Conservation (phyloP, 1,140 invertebrate genomes). For the Zaprionus tsacasi region DNA sequence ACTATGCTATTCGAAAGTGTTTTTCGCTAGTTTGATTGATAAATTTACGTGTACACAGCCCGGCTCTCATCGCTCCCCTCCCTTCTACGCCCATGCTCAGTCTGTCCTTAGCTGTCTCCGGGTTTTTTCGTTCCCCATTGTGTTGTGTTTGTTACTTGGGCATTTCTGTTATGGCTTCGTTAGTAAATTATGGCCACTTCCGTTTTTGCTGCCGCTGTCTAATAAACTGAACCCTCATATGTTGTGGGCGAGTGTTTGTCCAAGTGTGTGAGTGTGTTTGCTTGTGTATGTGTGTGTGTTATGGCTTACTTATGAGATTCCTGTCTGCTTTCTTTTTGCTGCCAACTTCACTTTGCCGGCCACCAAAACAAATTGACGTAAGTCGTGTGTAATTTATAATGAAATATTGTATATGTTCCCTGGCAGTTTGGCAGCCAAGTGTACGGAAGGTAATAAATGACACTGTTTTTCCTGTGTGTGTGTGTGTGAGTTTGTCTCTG, state of each 20-base stretch:
- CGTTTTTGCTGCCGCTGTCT: slow-evolving; percentile 71
- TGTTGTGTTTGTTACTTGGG: slow-evolving; percentile 47
- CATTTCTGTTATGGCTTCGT: slow-evolving; percentile 74
- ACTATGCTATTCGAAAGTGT: slow-evolving; percentile 69
- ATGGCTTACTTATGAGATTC: slow-evolving; percentile 73
- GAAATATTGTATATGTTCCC: slow-evolving; percentile 78
- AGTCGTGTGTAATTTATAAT: slow-evolving; percentile 83
- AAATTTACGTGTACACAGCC: slow-evolving; percentile 56
- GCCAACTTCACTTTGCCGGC: slow-evolving; percentile 71
- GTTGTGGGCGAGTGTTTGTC: slow-evolving; percentile 23
- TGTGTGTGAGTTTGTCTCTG: slow-evolving; percentile 1
- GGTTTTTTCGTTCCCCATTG: neutral
- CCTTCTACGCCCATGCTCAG: slow-evolving; percentile 35
- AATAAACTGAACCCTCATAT: slow-evolving; percentile 75
- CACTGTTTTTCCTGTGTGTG: slow-evolving; percentile 50
- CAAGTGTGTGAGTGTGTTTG: neutral
- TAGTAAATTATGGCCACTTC: slow-evolving; percentile 82
- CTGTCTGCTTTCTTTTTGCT: slow-evolving; percentile 42
- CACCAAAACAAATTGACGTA: slow-evolving; percentile 79
- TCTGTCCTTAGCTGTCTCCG: slow-evolving; percentile 1
- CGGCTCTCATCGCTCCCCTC: neutral
- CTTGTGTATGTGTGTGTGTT: slow-evolving; percentile 55
- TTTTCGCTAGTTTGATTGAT: slow-evolving; percentile 71
- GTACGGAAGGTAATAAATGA: slow-evolving; percentile 77
- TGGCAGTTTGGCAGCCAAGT: slow-evolving; percentile 80